These are phyloP conservation scores for Drosophila longiperda DNA, from an alignment of 2,888 invertebrate genomes.

Conservation along the genomic window DNA sequence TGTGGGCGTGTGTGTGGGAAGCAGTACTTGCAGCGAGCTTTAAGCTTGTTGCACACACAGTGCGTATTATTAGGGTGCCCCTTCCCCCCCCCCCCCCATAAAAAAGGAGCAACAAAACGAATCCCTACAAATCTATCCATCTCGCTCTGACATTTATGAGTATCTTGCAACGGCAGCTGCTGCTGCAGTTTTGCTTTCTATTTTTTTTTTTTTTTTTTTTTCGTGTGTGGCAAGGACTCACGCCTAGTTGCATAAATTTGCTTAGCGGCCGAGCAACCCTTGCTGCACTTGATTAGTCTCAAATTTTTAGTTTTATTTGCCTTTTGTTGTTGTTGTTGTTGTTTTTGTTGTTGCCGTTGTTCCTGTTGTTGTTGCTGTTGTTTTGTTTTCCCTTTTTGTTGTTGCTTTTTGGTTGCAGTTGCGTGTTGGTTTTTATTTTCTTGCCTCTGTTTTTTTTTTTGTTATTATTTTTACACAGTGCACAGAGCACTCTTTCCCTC, in stretches of 20 bases:
- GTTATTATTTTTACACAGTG: constrained; percentile 10
- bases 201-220: not conserved
- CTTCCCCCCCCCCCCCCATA: not conserved
- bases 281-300: constrained; percentile 56
- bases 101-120: not conserved
- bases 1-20: not conserved
- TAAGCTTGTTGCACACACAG: not conserved
- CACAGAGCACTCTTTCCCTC: not conserved
- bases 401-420: constrained; percentile 11
- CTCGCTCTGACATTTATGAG: not conserved
- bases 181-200: not conserved
- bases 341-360: too few relatives aligned
- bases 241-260: constrained; percentile 39
- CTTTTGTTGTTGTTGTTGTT: not conserved
- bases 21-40: not conserved
- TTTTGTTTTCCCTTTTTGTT: not conserved
- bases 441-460: not conserved
- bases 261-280: constrained; percentile 54
- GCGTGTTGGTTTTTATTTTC: constrained; percentile 7
- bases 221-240: not conserved
- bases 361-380: not conserved
- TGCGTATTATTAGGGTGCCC: not conserved
- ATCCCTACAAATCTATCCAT: constrained; percentile 1
- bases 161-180: not conserved
- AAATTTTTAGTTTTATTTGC: not conserved